A percentile compares a stretch with the other conserved stretches of the same genome.
These are phyloP conservation scores for Platycheirus albimanus DNA, from an alignment of 2,888 invertebrate genomes.

Conservation along the genomic window DNA sequence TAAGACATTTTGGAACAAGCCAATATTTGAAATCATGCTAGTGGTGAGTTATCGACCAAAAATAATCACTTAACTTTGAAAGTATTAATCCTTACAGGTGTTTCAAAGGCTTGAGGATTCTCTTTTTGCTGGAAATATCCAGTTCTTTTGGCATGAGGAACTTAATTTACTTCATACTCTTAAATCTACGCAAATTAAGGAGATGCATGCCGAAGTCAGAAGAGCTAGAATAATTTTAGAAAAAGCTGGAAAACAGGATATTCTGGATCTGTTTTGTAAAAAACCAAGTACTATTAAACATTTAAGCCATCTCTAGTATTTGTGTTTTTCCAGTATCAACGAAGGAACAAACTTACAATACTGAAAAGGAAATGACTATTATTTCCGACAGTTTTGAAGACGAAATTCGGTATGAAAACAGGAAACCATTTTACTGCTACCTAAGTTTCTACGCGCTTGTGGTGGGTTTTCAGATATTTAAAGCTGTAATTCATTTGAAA, in stretches of 20 bases:
- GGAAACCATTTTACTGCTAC: not conserved
- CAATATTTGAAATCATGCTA: conserved; percentile 9
- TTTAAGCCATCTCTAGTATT: too few species aligned
- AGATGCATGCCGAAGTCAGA: conserved; percentile 12
- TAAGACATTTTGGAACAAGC: conserved; percentile 7
- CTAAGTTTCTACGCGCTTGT: not conserved
- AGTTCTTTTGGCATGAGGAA: conserved; percentile 32
- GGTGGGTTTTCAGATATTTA: not conserved
- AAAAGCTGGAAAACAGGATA: conserved; percentile 2
- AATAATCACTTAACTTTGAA: not conserved
- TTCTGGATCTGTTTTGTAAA: conserved; percentile 34
- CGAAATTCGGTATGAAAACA: not conserved
- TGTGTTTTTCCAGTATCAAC: not conserved
- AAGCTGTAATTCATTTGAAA: too few species aligned
- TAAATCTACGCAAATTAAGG: conserved; percentile 9
- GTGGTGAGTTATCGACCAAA: conserved; percentile 13
- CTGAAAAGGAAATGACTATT: not conserved
- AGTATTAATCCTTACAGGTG: conserved; percentile 1
- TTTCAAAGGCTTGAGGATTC: conserved; percentile 19
- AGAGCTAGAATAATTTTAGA: not conserved
- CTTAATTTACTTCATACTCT: conserved; percentile 5
- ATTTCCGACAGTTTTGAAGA: not conserved
- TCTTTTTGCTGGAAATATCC: conserved; percentile 7
- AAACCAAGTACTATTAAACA: not conserved
- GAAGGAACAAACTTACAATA: not conserved